Percentiles rank a stretch among this genome's conserved stretches.
These are phyloP conservation scores for Meliscaeva auricollis DNA, from an alignment of 2,888 invertebrate species.

Conservation along the genomic window DNA sequence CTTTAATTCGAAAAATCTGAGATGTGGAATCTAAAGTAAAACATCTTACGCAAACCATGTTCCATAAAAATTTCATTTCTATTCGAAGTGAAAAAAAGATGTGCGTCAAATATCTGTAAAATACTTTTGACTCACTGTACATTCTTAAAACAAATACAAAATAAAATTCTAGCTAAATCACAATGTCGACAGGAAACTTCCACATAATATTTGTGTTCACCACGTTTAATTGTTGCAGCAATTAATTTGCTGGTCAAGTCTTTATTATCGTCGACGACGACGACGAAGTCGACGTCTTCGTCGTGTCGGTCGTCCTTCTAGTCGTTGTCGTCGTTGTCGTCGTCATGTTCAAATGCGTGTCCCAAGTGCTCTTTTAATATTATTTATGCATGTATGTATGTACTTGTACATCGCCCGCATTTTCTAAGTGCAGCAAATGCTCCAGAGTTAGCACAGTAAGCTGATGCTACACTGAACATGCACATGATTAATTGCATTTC, in stretches of 20 bases:
- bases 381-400: neutral
- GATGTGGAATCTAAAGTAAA: too few relatives aligned
- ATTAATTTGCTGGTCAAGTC: constrained; percentile 69
- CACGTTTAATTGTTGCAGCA: constrained; percentile 61
- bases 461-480: constrained; percentile 62
- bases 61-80: too few relatives aligned
- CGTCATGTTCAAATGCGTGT: constrained; percentile 34
- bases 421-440: constrained; percentile 45
- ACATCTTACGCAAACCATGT: too few relatives aligned
- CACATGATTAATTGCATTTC: constrained; percentile 74
- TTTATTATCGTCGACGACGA: constrained; percentile 42
- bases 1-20: too few relatives aligned
- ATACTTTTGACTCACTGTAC: constrained; percentile 11
- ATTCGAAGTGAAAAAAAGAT: too few relatives aligned
- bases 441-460: constrained; percentile 34
- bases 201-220: constrained; percentile 50
- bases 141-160: too few relatives aligned
- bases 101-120: neutral
- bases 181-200: constrained; percentile 40
- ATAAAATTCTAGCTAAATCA: neutral
- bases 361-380: constrained; percentile 22
- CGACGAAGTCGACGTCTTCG: neutral
- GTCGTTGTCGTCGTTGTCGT: neutral
- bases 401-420: constrained; percentile 54
- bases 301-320: neutral